These are phyloP conservation scores for Cryptophagus acutangulus DNA, from an alignment of 2,888 invertebrate species.

Conservation along the genomic window DNA sequence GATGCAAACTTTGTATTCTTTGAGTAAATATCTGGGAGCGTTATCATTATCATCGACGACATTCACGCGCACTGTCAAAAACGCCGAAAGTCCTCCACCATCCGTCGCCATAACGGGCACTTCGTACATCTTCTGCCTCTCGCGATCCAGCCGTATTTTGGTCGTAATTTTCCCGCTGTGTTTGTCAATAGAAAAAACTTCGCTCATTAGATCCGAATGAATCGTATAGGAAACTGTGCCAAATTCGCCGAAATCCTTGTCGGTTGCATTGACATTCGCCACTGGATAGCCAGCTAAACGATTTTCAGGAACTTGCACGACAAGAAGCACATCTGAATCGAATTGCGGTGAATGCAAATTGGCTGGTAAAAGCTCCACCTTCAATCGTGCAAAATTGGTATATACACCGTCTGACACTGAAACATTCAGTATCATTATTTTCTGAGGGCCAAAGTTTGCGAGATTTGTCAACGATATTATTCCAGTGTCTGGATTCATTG, in stretches of 20 bases:
- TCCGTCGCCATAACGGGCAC: constrained; percentile 79
- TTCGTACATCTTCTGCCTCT: constrained; percentile 63
- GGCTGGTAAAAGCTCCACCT: constrained; percentile 71
- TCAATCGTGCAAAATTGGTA: constrained; percentile 79
- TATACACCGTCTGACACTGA: constrained; percentile 95
- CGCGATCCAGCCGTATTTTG: constrained; percentile 63
- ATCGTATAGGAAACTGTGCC: constrained; percentile 73
- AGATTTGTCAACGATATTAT: constrained; percentile 69
- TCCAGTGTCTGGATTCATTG: constrained; percentile 56
- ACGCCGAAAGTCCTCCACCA: constrained; percentile 71
- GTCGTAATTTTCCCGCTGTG: constrained; percentile 66
- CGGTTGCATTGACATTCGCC: constrained; percentile 68
- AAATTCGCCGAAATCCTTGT: constrained; percentile 76
- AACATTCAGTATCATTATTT: constrained; percentile 69
- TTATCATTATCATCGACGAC: constrained; percentile 83
- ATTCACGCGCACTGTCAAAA: constrained; percentile 71
- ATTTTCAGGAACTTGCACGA: constrained; percentile 79
- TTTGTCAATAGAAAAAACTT: constrained; percentile 69
- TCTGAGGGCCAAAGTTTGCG: constrained; percentile 63
- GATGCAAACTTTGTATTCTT: constrained; percentile 73
- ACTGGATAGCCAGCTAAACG: constrained; percentile 70
- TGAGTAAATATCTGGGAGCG: constrained; percentile 68
- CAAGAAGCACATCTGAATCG: constrained; percentile 68
- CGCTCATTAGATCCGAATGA: constrained; percentile 66
- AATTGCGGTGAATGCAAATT: constrained; percentile 79